Base-by-base conservation (phyloP, 2,113 vertebrate species). In the Nansenia antarctica region DNA sequence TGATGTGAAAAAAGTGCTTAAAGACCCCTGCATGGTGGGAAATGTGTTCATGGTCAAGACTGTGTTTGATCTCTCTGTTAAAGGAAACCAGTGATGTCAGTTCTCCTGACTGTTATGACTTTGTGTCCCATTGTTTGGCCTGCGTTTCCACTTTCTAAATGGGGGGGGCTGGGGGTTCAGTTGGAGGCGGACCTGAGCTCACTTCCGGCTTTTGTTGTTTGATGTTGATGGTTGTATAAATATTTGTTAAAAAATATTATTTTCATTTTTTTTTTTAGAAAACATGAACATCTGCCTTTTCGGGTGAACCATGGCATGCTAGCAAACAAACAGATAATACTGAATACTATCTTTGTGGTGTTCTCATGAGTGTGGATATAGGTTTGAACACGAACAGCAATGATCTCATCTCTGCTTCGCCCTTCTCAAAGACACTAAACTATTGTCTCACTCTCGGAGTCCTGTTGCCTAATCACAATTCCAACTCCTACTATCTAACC, bases 151-250 rank as follows among this genome's bases (percentile, higher is more conserved):
- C 66, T 53, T 77, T 77, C n/a, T 63, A n/a, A n/a, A n/a, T n/a
- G 62, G 27, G 70, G 45, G 39, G 37, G 52, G 57, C 55, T 37
- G 76, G 65, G 77, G 66, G 20, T 82, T 47, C 58, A n/a, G n/a
- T n/a, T n/a, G n/a, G n/a, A n/a, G n/a, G n/a, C n/a, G 37, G 39
- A 81, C 79, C 82, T 84, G 77, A 86, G 76, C 76, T 82, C 84
- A 90, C 73, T 77, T 92, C 89, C 91, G 87, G 83, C 86, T 90
- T 91, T 91, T 91, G 90, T 90, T 89, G 79, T 69, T 69, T 62
- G 86, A 89, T 87, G 86, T 79, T 74, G 72, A 78, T 64, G 54
- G 82, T 71, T 70, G 72, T 79, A 80, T 86, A 88, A 86, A 86
- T 86, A 85, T 89, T 88, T 87, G 74, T 70, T 84, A 29, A 73